Base-by-base conservation (phyloP, 2,888 invertebrate genomes). In the Tigriopus californicus region DNA sequence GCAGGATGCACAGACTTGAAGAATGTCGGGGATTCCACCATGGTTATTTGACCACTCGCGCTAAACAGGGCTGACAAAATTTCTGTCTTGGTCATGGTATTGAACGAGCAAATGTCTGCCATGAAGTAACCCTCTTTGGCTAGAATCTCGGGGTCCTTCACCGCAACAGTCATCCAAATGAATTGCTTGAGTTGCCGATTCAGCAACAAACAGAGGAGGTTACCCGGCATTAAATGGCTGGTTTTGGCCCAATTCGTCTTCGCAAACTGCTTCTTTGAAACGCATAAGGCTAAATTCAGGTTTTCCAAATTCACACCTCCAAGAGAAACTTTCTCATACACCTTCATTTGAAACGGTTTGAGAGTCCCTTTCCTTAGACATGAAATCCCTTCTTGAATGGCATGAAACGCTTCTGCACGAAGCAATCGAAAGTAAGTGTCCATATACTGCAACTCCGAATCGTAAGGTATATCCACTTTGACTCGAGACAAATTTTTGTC, bases 1-100 rank as follows among this genome's bases (percentile, higher is more conserved):
- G 74, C 70, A 62, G 72, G 71, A 22, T 68, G 63, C 63, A 74
- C 74, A 1, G 73, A 70, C 62, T 74, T 74, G 64, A 74, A 73
- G 64, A 71, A 75, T 20, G 73, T 70, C 13, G 65, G 66, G 1
- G 74, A 70, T 64, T 75, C 75, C 4, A 70, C 68, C 67, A 74
- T 70, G 2, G 63, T 61, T 57, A 62, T 64, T 4, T 41, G 47
- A 24, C 33, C 25, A 20, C 46, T 51, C 33, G 53, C 24, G 18
- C 62, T 61, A n/a, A 60, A 15, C 1, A 48, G 44, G 10, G 59
- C 46, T 13, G 60, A 58, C 20, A 59, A 47, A n/a, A 48, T 44
- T 40, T 62, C 61, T 49, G 63, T 61, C 25, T 58, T 44, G 1
- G 63, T 59, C 10, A 58, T 61, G 40, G 63, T 41, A 22, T 41